phyloP scores from a whole-genome alignment of 2,797 vertebrate species.

The Tapera naevia region DNA sequence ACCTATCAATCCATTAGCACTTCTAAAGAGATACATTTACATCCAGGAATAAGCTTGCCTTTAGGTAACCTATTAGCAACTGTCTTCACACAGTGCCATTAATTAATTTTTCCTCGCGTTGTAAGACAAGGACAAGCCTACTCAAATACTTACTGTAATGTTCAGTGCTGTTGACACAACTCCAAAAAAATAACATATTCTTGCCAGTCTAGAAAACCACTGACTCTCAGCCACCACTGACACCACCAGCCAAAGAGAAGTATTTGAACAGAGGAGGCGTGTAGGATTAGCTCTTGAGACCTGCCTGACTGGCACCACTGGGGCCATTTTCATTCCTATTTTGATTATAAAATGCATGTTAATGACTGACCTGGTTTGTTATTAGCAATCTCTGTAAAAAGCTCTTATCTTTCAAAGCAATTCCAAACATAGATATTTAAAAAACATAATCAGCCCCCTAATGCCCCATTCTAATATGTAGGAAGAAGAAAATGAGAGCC shows the following conservation, averaged over 20 bases:
- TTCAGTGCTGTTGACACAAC: background rate
- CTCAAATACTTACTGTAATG: background rate
- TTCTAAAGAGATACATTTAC: background rate
- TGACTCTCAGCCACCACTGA: background rate
- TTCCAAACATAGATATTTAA: background rate
- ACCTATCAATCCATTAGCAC: background rate
- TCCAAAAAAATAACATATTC: background rate
- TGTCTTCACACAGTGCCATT: background rate
- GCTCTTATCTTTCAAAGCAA: background rate
- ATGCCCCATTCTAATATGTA: background rate
- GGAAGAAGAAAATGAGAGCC: rapidly evolving
- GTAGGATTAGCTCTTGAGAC: background rate
- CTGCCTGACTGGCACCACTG: background rate
- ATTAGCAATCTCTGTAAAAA: background rate
- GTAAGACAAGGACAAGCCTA: background rate
- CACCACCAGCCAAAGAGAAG: background rate
- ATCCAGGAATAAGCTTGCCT: background rate
- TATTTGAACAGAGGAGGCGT: background rate
- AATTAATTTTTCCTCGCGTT: background rate
- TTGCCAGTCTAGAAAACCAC: background rate
- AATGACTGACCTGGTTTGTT: background rate
- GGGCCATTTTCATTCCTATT: background rate
- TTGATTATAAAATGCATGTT: background rate
- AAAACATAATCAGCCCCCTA: background rate
- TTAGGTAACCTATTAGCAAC: background rate